Percentiles rank a stretch among this genome's conserved stretches.
These are phyloP conservation scores for Delichon dasypus DNA, from an alignment of 2,797 vertebrate species.

Conservation along the genomic window DNA sequence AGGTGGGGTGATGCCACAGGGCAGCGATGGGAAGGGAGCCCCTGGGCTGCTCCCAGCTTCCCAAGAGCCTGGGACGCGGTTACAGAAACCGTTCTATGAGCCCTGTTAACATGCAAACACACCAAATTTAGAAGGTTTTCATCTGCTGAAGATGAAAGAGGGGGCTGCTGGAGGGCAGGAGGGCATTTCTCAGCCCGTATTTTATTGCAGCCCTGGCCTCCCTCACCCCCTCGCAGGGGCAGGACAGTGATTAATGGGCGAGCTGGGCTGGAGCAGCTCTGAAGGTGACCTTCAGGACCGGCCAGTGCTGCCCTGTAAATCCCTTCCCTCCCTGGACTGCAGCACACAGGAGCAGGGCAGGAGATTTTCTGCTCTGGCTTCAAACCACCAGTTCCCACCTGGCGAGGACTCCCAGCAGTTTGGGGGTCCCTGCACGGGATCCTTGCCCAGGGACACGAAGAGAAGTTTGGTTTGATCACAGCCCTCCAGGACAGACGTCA, in stretches of 20 bases:
- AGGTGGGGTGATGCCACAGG: rapidly evolving
- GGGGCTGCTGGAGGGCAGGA: neutral
- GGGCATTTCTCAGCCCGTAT: neutral
- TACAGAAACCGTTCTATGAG: neutral
- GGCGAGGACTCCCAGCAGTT: neutral
- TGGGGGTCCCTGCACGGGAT: neutral
- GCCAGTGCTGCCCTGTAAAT: neutral
- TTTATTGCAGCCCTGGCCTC: neutral
- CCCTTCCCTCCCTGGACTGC: neutral
- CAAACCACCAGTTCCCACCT: neutral
- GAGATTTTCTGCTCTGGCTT: neutral
- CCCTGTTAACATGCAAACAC: neutral
- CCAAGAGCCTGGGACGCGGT: neutral
- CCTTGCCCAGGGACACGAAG: rapidly evolving
- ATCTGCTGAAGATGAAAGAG: neutral
- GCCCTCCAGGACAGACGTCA: neutral
- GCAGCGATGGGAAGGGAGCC: neutral
- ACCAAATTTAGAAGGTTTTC: neutral
- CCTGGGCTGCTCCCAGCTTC: neutral
- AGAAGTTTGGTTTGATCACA: neutral
- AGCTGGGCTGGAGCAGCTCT: neutral
- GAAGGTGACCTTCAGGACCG: constrained; percentile 10
- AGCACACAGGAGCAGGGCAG: neutral
- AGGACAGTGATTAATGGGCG: neutral
- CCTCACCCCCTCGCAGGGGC: neutral